Evolutionary conservation across 2,888 invertebrate genomes (phyloP).

Genomic region (Chorisops tibialis): DNA sequence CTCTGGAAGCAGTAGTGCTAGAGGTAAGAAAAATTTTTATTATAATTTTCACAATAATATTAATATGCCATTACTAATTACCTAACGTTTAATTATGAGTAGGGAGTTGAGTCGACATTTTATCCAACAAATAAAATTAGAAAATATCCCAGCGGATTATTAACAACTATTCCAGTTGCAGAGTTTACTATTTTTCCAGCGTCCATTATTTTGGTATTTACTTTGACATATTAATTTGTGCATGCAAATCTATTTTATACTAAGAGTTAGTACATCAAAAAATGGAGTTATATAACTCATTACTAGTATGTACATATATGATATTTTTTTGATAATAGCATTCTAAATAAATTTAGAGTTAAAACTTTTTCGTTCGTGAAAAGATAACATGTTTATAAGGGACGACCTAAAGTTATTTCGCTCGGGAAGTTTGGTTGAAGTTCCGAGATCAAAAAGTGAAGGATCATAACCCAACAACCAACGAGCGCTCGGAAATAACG

Average conservation of each 20-base stretch:
- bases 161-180: constrained; percentile 50
- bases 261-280: neutral
- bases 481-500: too few relatives aligned
- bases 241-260: neutral
- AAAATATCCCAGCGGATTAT: constrained; percentile 53
- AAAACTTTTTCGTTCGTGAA: too few relatives aligned
- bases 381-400: too few relatives aligned
- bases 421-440: too few relatives aligned
- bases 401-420: too few relatives aligned
- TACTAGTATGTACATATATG: too few relatives aligned
- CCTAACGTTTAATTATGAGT: constrained; percentile 30
- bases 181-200: constrained; percentile 50
- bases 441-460: too few relatives aligned
- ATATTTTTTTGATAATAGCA: too few relatives aligned
- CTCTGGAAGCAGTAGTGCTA: constrained; percentile 55
- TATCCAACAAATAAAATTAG: constrained; percentile 49
- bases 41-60: neutral
- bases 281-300: too few relatives aligned
- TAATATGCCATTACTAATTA: too few relatives aligned
- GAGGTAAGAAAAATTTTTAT: constrained; percentile 51
- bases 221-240: neutral
- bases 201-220: constrained; percentile 50
- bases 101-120: constrained; percentile 53
- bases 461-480: too few relatives aligned
- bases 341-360: too few relatives aligned